Percentiles rank a stretch among this genome's conserved stretches.
These are phyloP conservation scores for Volucella inflata DNA, from an alignment of 2,888 invertebrate genomes.

Conservation along the genomic window DNA sequence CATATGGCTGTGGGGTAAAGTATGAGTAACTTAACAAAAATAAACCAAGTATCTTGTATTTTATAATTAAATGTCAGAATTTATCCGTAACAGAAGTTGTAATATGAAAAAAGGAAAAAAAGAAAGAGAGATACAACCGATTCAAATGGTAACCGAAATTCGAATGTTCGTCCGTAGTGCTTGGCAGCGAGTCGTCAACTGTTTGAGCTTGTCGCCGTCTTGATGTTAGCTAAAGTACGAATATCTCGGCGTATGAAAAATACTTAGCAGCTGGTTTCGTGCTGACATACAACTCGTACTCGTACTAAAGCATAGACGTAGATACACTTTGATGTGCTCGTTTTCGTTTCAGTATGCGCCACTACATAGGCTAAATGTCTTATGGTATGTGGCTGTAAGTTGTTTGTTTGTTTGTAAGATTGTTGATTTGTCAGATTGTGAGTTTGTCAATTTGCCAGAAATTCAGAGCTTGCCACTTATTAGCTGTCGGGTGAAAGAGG, in stretches of 20 bases:
- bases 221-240: slow-evolving; percentile 68
- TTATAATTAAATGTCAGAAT: slow-evolving; percentile 26
- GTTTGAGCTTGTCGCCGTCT: slow-evolving; percentile 36
- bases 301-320: slow-evolving; percentile 29
- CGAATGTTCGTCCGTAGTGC: slow-evolving; percentile 72
- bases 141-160: slow-evolving; percentile 62
- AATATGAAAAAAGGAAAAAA: slow-evolving; percentile 4
- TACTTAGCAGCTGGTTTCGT: slow-evolving; percentile 42
- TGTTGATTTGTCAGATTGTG: background rate
- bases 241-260: slow-evolving; percentile 55
- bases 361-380: too few relatives aligned
- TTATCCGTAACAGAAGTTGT: too few relatives aligned
- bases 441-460: slow-evolving; percentile 15
- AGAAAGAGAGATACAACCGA: slow-evolving; percentile 26
- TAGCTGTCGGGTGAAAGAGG: slow-evolving; percentile 52
- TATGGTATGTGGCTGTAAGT: too few relatives aligned
- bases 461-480: slow-evolving; percentile 6
- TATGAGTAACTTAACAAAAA: slow-evolving; percentile 32
- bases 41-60: slow-evolving; percentile 10
- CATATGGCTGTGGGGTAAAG: slow-evolving; percentile 40
- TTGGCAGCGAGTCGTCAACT: slow-evolving; percentile 74
- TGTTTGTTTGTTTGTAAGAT: too few relatives aligned
- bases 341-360: too few relatives aligned
- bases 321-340: background rate
- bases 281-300: slow-evolving; percentile 21